A percentile compares a stretch with the other conserved stretches of the same genome.
These are phyloP conservation scores for Papilio demoleus DNA, from an alignment of 2,888 invertebrate genomes.

Conservation along the genomic window DNA sequence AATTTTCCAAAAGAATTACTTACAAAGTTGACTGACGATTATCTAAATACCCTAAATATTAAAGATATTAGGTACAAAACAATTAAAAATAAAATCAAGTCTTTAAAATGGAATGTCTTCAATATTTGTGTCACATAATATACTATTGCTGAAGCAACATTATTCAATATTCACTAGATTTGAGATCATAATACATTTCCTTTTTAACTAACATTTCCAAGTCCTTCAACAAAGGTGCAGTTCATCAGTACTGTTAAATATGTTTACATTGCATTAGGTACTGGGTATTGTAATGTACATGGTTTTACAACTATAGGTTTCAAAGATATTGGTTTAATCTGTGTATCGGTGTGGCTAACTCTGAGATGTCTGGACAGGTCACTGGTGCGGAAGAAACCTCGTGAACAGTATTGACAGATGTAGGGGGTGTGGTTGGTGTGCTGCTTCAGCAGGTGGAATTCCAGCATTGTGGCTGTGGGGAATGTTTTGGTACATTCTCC, in stretches of 20 bases:
- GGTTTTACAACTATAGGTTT: constrained; percentile 31
- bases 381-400: constrained; percentile 72
- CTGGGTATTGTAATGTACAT: constrained; percentile 21
- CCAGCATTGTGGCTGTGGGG: constrained; percentile 72
- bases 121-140: background rate
- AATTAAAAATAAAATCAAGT: background rate
- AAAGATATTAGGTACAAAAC: too few relatives aligned
- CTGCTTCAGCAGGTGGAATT: constrained; percentile 75
- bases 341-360: constrained; percentile 66
- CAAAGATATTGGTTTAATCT: constrained; percentile 47
- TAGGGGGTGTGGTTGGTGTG: constrained; percentile 76
- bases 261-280: background rate
- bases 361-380: constrained; percentile 73
- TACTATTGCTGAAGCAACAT: too few relatives aligned
- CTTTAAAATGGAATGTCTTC: background rate
- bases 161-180: background rate
- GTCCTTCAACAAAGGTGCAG: too few relatives aligned
- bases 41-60: too few relatives aligned
- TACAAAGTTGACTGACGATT: too few relatives aligned
- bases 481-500: constrained; percentile 72
- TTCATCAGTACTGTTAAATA: background rate
- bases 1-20: too few relatives aligned
- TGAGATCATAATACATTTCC: background rate
- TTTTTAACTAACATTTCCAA: background rate
- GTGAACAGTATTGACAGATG: constrained; percentile 70